These are phyloP conservation scores for Chrysomela aeneicollis DNA, from an alignment of 2,888 invertebrate species.

Conservation along the genomic window DNA sequence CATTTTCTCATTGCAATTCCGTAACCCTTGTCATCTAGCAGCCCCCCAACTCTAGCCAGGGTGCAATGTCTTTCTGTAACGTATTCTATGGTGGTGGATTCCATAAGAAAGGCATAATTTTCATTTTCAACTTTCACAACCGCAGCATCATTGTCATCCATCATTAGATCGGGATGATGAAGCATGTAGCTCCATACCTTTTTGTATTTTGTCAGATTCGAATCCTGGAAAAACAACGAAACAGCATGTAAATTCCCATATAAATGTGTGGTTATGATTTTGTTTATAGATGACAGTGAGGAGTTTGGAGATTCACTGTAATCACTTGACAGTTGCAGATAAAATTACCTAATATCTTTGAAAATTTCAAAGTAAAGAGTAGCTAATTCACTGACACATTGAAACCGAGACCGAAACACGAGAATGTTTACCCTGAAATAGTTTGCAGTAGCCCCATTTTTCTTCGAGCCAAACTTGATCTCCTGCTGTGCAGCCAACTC, in stretches of 20 bases:
- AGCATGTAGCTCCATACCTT: conserved; percentile 85
- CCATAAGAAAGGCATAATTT: conserved; percentile 87
- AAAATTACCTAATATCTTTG: no score
- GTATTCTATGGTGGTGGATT: conserved; percentile 89
- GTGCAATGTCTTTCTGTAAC: conserved; percentile 79
- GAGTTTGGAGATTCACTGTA: no score
- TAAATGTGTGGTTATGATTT: no score
- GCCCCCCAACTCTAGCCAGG: conserved; percentile 75
- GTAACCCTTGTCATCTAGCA: conserved; percentile 84
- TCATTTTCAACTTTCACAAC: conserved; percentile 62
- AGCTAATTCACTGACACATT: no score
- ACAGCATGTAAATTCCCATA: no score
- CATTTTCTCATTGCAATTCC: conserved; percentile 87
- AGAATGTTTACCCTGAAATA: conserved; percentile 93
- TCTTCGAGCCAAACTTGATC: conserved; percentile 87
- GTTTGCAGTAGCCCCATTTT: conserved; percentile 84
- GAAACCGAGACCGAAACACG: no score
- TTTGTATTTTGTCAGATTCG: conserved; percentile 78
- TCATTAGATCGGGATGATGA: conserved; percentile 68
- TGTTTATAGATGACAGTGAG: no score
- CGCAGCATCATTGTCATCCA: conserved; percentile 71
- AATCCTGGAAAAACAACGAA: conserved; percentile 75
- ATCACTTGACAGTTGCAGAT: no score
- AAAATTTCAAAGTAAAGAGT: no score
- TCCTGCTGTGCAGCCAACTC: conserved; percentile 83